Percentiles rank a stretch among this genome's conserved stretches.
These are phyloP conservation scores for Gymnocheta viridis DNA, from an alignment of 2,888 invertebrate species.

Conservation along the genomic window DNA sequence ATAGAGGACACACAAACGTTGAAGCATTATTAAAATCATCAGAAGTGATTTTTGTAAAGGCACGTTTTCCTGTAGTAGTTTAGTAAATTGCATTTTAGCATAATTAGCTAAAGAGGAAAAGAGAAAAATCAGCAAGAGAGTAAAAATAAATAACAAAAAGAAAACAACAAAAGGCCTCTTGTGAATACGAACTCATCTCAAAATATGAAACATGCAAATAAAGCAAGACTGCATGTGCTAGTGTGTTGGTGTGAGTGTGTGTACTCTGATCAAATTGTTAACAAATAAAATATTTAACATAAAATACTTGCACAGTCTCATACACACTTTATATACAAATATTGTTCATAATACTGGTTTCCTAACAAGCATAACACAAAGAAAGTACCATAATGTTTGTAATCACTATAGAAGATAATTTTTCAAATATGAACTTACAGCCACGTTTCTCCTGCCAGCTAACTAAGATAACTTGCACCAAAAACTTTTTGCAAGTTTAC, in stretches of 20 bases:
- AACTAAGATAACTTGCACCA: background rate
- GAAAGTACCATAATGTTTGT: background rate
- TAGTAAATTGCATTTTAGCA: conserved; percentile 57
- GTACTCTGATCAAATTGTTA: conserved; percentile 3
- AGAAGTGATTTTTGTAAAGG: conserved; percentile 33
- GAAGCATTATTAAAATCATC: conserved; percentile 9
- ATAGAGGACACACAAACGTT: background rate
- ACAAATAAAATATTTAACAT: conserved; percentile 26
- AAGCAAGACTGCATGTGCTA: background rate
- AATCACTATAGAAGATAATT: conserved; percentile 25
- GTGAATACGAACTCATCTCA: background rate
- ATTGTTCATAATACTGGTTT: background rate
- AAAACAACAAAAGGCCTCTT: background rate
- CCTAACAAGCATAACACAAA: conserved; percentile 28
- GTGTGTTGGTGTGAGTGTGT: background rate
- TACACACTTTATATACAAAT: background rate
- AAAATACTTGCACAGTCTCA: background rate
- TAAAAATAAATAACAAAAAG: background rate
- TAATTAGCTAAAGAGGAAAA: conserved; percentile 32
- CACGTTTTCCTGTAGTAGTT: conserved; percentile 54
- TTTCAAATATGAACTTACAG: conserved; percentile 2
- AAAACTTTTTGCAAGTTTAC: conserved; percentile 32
- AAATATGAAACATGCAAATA: background rate
- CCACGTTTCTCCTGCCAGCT: background rate
- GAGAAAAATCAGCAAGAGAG: background rate